A percentile compares a stretch with the other conserved stretches of the same genome.
These are phyloP conservation scores for Troglohyphantes excavatus DNA, from an alignment of 2,888 invertebrate genomes.

Conservation along the genomic window DNA sequence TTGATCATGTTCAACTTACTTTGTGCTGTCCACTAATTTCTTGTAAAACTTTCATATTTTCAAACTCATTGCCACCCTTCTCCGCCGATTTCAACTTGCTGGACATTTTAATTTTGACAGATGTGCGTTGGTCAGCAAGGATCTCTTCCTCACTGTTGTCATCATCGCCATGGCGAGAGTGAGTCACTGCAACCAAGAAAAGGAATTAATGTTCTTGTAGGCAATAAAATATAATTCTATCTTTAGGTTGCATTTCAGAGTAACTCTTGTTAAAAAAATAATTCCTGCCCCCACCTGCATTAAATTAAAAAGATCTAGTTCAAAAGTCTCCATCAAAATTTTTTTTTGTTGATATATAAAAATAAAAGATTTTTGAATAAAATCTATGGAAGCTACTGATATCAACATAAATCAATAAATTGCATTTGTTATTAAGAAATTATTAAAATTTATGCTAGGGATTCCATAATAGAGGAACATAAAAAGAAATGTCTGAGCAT, in stretches of 20 bases:
- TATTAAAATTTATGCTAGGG: no score
- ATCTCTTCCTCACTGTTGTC: conserved; percentile 86
- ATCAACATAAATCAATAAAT: no score
- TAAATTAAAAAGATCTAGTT: no score
- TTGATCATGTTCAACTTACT: conserved; percentile 84
- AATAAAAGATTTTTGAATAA: no score
- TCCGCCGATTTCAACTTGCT: conserved; percentile 87
- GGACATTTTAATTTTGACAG: conserved; percentile 88
- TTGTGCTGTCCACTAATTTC: conserved; percentile 92
- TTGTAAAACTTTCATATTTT: conserved; percentile 92
- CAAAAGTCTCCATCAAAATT: no score
- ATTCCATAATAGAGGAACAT: no score
- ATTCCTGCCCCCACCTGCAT: no score
- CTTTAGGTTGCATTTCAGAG: not conserved
- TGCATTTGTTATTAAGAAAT: no score
- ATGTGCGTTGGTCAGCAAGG: conserved; percentile 82
- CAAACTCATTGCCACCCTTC: conserved; percentile 98
- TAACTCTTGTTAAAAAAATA: not conserved
- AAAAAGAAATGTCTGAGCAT: no score
- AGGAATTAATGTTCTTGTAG: not conserved
- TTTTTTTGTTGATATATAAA: no score
- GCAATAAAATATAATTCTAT: not conserved
- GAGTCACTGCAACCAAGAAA: conserved; percentile 85
- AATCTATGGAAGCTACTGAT: no score
- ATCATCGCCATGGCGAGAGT: conserved; percentile 89